These are phyloP conservation scores for Zosterops lateralis DNA, from an alignment of 2,113 vertebrate genomes.

Conservation along the genomic window DNA sequence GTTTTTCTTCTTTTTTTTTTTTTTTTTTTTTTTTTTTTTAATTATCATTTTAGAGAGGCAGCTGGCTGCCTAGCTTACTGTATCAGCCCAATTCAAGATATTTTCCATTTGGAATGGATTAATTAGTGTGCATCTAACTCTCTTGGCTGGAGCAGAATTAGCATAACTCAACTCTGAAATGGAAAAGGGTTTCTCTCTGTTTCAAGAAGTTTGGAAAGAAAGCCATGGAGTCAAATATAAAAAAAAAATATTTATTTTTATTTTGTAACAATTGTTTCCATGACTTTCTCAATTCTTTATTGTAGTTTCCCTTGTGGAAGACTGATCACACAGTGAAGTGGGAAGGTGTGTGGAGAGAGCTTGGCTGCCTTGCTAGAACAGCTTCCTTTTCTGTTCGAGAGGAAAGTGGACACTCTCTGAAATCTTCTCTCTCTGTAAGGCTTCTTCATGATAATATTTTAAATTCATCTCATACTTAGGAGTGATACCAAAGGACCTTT, in stretches of 20 bases:
- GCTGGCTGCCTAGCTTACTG: background rate
- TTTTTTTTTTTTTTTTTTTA: background rate
- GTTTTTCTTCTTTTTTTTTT: background rate
- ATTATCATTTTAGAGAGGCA: background rate
- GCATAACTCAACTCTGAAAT: background rate
- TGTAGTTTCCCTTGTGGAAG: slow-evolving; percentile 88
- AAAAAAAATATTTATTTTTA: background rate
- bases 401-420: slow-evolving; percentile 93
- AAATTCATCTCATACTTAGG: background rate
- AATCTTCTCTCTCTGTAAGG: slow-evolving; percentile 89
- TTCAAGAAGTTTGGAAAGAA: background rate
- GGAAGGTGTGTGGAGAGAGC: slow-evolving; percentile 94
- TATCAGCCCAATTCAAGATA: background rate
- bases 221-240: background rate
- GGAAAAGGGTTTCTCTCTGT: background rate
- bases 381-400: slow-evolving; percentile 93
- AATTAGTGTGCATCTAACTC: background rate
- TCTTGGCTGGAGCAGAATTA: background rate
- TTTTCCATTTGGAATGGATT: background rate
- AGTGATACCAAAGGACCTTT: background rate
- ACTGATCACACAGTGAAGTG: slow-evolving; percentile 91
- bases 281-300: background rate
- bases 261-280: background rate
- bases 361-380: slow-evolving; percentile 90
- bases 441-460: background rate